Evolutionary conservation across 2,113 vertebrate species (phyloP).

Genomic region (Gulo gulo): DNA sequence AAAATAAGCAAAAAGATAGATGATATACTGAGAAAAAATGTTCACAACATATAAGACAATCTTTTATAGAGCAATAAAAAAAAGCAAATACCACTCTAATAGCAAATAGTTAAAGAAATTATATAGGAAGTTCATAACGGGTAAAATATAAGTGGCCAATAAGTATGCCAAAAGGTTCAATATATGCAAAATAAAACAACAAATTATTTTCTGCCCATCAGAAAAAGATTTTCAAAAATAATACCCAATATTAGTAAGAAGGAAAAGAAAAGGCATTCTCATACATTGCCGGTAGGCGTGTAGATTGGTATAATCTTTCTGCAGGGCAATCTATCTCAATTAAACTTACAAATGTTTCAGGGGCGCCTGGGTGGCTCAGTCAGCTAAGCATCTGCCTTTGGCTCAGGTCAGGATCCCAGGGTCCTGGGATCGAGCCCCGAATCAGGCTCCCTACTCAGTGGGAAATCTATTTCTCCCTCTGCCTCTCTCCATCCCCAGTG

Average conservation of each 20-base stretch:
- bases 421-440: neutral
- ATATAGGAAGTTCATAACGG: neutral
- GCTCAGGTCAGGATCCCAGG: neutral
- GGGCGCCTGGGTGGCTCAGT: neutral
- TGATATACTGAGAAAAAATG: neutral
- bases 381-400: neutral
- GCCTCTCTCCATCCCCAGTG: too few relatives aligned
- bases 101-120: neutral
- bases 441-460: neutral
- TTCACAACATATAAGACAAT: neutral
- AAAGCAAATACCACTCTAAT: neutral
- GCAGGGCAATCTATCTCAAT: neutral
- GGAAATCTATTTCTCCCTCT: neutral
- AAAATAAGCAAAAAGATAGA: neutral
- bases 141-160: neutral
- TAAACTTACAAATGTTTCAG: neutral
- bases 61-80: neutral
- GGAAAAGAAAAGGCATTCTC: neutral
- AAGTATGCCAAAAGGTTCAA: neutral
- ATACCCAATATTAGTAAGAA: neutral
- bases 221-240: neutral
- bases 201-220: neutral
- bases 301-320: neutral
- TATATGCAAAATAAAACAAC: neutral
- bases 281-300: neutral